Conservation (phyloP, 2,888 invertebrate genomes). For the Ophonus ardosiacus region DNA sequence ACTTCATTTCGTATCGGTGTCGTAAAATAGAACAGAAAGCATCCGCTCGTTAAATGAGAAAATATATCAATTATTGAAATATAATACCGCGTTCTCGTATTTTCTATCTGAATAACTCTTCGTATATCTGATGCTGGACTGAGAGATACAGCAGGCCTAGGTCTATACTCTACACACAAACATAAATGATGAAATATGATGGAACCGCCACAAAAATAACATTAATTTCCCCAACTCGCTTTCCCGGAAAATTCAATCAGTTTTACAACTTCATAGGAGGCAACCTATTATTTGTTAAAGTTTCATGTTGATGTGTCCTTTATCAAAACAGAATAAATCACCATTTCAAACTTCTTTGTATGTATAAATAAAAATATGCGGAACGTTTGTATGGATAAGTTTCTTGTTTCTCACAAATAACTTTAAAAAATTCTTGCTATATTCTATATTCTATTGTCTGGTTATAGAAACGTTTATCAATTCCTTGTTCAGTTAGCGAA, state of each 20-base stretch:
- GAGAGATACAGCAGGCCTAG: neutral
- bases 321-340: too few species aligned
- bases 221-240: slow-evolving; percentile 33
- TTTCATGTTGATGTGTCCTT: neutral
- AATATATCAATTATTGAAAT: slow-evolving; percentile 50
- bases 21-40: slow-evolving; percentile 25
- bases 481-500: too few species aligned
- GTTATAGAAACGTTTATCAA: too few species aligned
- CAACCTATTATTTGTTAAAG: neutral
- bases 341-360: too few species aligned
- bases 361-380: too few species aligned
- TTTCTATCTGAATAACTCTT: neutral
- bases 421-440: too few species aligned
- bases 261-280: slow-evolving; percentile 21
- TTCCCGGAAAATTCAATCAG: slow-evolving; percentile 39
- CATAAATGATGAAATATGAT: slow-evolving; percentile 43
- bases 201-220: slow-evolving; percentile 27
- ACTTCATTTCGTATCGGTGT: neutral
- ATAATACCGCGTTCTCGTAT: slow-evolving; percentile 31
- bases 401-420: too few species aligned
- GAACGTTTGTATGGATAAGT: too few species aligned
- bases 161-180: neutral
- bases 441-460: too few species aligned
- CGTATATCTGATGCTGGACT: neutral
- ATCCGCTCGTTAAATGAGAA: slow-evolving; percentile 31